Base-by-base conservation (phyloP, 2,113 vertebrate genomes). In the Thamnophis sirtalis region DNA sequence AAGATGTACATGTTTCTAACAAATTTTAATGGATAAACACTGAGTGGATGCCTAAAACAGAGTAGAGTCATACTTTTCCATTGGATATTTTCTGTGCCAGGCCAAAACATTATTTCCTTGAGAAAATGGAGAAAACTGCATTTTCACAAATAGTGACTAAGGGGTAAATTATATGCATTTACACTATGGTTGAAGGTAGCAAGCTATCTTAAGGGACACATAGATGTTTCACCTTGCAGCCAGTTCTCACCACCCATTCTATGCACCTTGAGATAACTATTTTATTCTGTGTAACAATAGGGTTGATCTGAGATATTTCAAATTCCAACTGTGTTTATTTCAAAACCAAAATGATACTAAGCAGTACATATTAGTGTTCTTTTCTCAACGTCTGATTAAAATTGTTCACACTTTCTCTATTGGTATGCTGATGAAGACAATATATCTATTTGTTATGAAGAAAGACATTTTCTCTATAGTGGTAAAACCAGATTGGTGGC, bases 381-480 rank as follows among this genome's bases (percentile, higher is more conserved):
- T 24, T 43, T 19, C 73, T 19, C 38, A 38, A 9, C 24, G 19
- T 49, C 90, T 38, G 24, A 90, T 63, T 95, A 49, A 55, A 87
- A 93, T 56, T 90, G 3, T 92, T 92, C 17, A 54, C 17, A 3
- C 1, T 88, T 92, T 95, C 49, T 50, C 90, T 91, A 33, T 33
- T 22, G 53, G 43, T 38, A 48, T 53, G n/a, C 56, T 88, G 87
- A 90, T n/a, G 90, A 38, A 8, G 54, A 5, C 92, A 60, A 10
- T 84, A 9, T 17, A 33, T 50, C 92, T 51, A 73, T 92, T 53
- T 33, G 51, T n/a, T 55, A 9, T n/a, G 73, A 68, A 68, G 48
- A 89, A 89, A 68, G 6, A 13, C 54, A 90, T 85, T 80, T 56
- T 26, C 24, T 56, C 26, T 90, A 43, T 38, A 54, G 53, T 84